Evolutionary conservation across 2,113 vertebrate genomes (phyloP), one percentile per base, ranked within the genome.

Genomic region (Scortum barcoo): DNA sequence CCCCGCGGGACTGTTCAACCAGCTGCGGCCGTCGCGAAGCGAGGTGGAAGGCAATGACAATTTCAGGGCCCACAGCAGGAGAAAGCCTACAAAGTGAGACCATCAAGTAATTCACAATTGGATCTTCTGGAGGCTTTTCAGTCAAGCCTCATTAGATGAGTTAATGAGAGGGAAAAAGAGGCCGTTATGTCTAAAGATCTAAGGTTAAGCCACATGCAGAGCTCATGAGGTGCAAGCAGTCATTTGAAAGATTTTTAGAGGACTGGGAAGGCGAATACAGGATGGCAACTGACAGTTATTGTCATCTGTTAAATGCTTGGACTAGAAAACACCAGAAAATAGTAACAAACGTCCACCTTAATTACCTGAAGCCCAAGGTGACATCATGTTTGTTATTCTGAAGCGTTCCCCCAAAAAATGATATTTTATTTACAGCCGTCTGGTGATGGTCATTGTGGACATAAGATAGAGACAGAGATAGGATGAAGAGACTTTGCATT

Each of bases 41-140:
- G 50, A 26, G 22, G 53, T 26, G 22, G 33, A 61, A n/a, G 60
- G 66, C 33, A 61, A 14, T 17, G 36, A 51, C 82, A 20, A 38
- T 72, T 16, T 61, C 17, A 76, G 20, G 28, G 48, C 11, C 28
- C 46, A 8, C 70, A 76, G 60, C 51, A 68, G 68, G 48, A 72
- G 71, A 56, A 63, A 72, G 50, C 13, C 3, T 16, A 28, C 5
- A 50, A 70, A 33, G 56, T 58, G 4, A 68, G 68, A 57, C 26
- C 30, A 30, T 72, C 70, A 72, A 53, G 63, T 57, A 58, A 16
- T 13, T n/a, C 26, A 40, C 36, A 28, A 81, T 70, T 17, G 42
- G 50, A 66, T 38, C 36, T 44, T 17, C 26, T 38, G 65, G 42
- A 26, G 4, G 22, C 58, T 24, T 56, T 30, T 24, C 7, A 20